Evolutionary conservation across 2,888 invertebrate species (phyloP).

Genomic region (Laothoe populi): DNA sequence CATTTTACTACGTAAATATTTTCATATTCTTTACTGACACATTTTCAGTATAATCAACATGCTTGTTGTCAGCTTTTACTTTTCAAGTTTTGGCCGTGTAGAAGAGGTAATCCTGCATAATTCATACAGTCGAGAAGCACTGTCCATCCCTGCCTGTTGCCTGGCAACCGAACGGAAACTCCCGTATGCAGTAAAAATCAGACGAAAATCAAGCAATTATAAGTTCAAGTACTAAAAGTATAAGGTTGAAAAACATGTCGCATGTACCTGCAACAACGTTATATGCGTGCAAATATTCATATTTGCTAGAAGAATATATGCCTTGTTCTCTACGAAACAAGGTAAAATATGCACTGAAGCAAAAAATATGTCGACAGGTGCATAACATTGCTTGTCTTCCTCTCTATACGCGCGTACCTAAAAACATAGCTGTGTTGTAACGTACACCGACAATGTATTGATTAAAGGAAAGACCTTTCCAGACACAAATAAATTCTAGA

Average conservation of each 20-base stretch:
- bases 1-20: too few species aligned
- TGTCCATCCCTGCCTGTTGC: slow-evolving; percentile 37
- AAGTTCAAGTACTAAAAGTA: not conserved
- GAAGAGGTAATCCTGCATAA: too few species aligned
- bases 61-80: too few species aligned
- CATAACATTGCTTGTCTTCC: slow-evolving; percentile 26
- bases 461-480: slow-evolving; percentile 24
- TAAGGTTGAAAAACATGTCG: slow-evolving; percentile 7
- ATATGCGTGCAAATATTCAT: not conserved
- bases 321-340: not conserved
- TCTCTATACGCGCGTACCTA: not conserved
- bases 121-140: too few species aligned
- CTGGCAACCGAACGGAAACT: slow-evolving; percentile 45
- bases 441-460: slow-evolving; percentile 4
- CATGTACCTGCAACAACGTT: slow-evolving; percentile 6
- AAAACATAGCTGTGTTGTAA: not conserved
- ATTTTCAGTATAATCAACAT: too few species aligned
- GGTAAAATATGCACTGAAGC: not conserved
- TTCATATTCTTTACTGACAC: too few species aligned
- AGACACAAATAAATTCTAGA: slow-evolving; percentile 10
- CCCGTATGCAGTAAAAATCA: slow-evolving; percentile 32
- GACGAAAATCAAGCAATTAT: not conserved
- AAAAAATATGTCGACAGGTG: not conserved
- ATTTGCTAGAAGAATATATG: not conserved
- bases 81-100: too few species aligned